Evolutionary conservation across 2,113 vertebrate genomes (phyloP).

Genomic region (Scortum barcoo): DNA sequence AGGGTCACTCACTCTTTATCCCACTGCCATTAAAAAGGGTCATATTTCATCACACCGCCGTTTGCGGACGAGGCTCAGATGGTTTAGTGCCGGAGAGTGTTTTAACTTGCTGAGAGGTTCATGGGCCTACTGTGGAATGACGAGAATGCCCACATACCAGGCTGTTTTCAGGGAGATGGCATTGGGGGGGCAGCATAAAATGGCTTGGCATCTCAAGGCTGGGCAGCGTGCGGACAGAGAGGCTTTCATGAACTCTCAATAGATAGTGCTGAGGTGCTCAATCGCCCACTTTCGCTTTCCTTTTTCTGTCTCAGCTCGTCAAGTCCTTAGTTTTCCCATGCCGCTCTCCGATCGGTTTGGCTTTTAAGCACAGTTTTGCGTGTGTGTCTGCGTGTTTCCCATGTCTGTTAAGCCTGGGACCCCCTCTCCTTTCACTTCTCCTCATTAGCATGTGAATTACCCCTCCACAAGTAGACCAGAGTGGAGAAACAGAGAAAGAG

Average conservation of each 20-base stretch:
- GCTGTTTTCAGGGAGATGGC: constrained; percentile 85
- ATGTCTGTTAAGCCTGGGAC: constrained; percentile 70
- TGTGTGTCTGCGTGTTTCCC: constrained; percentile 54
- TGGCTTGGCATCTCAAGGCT: constrained; percentile 82
- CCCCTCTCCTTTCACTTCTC: constrained; percentile 70
- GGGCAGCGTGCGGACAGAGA: constrained; percentile 79
- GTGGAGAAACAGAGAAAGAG: constrained; percentile 33
- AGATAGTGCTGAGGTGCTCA: constrained; percentile 71
- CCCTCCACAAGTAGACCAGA: constrained; percentile 48
- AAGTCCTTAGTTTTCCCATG: constrained; percentile 69
- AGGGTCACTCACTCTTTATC: constrained; percentile 67
- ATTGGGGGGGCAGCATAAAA: constrained; percentile 86
- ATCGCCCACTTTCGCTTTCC: constrained; percentile 41
- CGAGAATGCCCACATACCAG: constrained; percentile 87
- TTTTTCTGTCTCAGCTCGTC: constrained; percentile 48
- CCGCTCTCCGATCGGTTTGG: constrained; percentile 57
- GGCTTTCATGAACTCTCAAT: constrained; percentile 85
- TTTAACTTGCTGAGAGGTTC: constrained; percentile 41
- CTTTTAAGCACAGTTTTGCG: constrained; percentile 49
- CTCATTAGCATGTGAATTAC: constrained; percentile 79
- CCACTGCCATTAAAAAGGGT: constrained; percentile 44
- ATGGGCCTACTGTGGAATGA: constrained; percentile 53
- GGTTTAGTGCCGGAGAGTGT: constrained; percentile 26
- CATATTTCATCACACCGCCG: constrained; percentile 63
- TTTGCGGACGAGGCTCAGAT: constrained; percentile 32